A percentile compares a stretch with the other conserved stretches of the same genome.
phyloP scores from a whole-genome alignment of 1,140 invertebrate genomes.

The Holotrichia oblita region DNA sequence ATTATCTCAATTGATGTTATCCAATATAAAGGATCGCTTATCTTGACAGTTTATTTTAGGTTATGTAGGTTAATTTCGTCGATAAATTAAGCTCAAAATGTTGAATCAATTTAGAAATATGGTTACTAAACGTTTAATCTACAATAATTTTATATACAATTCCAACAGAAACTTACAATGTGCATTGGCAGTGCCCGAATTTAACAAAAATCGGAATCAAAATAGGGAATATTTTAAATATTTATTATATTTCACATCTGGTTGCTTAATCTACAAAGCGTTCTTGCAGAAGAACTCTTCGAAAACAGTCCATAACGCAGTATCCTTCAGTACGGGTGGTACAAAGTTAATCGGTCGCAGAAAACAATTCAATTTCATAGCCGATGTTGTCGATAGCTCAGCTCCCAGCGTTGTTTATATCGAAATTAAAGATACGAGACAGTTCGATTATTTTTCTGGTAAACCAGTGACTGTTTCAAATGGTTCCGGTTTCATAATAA shows the following conservation, averaged over 20 bases:
- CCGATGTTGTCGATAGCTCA: slow-evolving; percentile 85
- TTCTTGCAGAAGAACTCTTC: slow-evolving; percentile 26
- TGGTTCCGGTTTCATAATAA: slow-evolving; percentile 92
- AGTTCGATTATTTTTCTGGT: slow-evolving; percentile 68
- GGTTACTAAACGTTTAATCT: neutral
- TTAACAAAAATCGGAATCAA: neutral
- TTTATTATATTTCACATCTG: slow-evolving; percentile 26
- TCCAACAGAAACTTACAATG: neutral
- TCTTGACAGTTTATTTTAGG: neutral
- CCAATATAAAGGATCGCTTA: neutral
- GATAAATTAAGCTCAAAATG: neutral
- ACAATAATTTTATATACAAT: neutral
- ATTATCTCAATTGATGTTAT: neutral
- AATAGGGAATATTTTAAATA: slow-evolving; percentile 12
- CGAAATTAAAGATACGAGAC: slow-evolving; percentile 78
- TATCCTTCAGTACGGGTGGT: slow-evolving; percentile 14
- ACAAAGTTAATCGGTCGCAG: slow-evolving; percentile 61
- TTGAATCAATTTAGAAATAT: slow-evolving; percentile 35
- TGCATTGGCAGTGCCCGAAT: neutral
- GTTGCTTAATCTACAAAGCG: slow-evolving; percentile 30
- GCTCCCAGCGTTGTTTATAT: slow-evolving; percentile 88
- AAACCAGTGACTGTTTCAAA: slow-evolving; percentile 75
- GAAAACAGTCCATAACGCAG: slow-evolving; percentile 16
- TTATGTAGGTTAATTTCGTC: neutral
- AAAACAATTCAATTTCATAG: slow-evolving; percentile 83